Evolutionary conservation across 1,140 invertebrate genomes (phyloP), one percentile per base, ranked within the genome.

Genomic region (Bactericera cockerelli): DNA sequence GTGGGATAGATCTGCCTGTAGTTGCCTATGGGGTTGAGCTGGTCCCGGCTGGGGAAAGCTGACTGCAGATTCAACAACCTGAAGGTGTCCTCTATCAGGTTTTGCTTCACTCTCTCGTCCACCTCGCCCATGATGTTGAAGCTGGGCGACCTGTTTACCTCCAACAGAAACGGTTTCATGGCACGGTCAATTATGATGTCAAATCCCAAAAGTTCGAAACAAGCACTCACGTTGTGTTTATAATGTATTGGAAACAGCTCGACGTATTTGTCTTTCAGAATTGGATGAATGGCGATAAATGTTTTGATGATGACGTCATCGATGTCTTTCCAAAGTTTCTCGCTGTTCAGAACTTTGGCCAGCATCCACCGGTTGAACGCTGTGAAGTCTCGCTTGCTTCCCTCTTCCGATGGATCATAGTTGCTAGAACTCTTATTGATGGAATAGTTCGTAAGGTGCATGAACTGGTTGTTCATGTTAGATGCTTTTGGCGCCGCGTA

Each of bases 381-480:
- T 13, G 28, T 6, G 4, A 31, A 6, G 4, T 31, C 13, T 13
- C 28, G 28, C 28, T 31, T 31, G 28, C 28, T 31, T 13, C 28
- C 28, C 28, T 31, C 28, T 13, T 31, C 28, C 4, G 58, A 63
- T 65, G 6, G 64, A 64, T 60, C 69, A 73, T 6, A 31, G 28
- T 4, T 6, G 28, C 4, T 31, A 13, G 28, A 31, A 63, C 88
- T 83, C 67, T 94, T 96, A 72, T 98, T 97, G 1, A 98, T 81
- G 0, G 90, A 87, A 69, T 98, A 98, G 75, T 98, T 98, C 0
- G 95, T 98, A 59, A 98, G 75, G 73, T 98, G 95, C 89, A 97
- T 97, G 69, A 84, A 98, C 26, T 91, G 79, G 69, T 95, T 89
- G 0, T 77, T 77, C 1, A 85, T 78, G 64, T 94, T 94, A 31